Evolutionary conservation across 2,113 vertebrate genomes (phyloP).

Genomic region (Desmodus rotundus): DNA sequence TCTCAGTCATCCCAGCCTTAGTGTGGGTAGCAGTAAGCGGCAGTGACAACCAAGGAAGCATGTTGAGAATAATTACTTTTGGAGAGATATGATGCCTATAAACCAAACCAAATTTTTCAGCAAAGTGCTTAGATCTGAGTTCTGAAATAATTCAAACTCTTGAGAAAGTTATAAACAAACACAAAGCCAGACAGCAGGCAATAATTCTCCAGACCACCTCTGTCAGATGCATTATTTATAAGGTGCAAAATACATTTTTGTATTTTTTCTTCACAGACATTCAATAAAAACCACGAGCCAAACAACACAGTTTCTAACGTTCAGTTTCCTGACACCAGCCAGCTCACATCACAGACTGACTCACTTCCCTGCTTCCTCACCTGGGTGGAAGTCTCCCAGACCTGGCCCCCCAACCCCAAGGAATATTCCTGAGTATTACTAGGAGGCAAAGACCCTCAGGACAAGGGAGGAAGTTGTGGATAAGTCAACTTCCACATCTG

Average conservation of each 20-base stretch:
- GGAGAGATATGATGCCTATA: neutral
- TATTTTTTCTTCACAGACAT: neutral
- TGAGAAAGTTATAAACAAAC: constrained; percentile 55
- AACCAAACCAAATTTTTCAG: constrained; percentile 13
- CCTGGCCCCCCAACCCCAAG: no score
- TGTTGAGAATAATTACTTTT: neutral
- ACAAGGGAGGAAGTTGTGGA: neutral
- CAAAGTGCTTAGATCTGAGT: neutral
- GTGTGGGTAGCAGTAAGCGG: neutral
- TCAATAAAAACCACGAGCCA: constrained; percentile 13
- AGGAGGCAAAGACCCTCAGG: neutral
- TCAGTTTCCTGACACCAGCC: neutral
- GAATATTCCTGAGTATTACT: neutral
- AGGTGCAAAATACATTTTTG: neutral
- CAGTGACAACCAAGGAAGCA: neutral
- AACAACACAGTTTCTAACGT: neutral
- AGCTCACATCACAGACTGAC: neutral
- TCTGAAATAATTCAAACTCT: constrained; percentile 48
- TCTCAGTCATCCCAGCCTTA: neutral
- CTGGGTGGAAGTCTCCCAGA: neutral
- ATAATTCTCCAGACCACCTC: constrained; percentile 19
- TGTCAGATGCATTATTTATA: constrained; percentile 50
- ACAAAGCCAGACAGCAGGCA: neutral
- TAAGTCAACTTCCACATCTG: no score
- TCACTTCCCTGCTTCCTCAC: neutral